These are phyloP conservation scores for Phalanger gymnotis DNA, from an alignment of 2,797 vertebrate species.

Conservation along the genomic window DNA sequence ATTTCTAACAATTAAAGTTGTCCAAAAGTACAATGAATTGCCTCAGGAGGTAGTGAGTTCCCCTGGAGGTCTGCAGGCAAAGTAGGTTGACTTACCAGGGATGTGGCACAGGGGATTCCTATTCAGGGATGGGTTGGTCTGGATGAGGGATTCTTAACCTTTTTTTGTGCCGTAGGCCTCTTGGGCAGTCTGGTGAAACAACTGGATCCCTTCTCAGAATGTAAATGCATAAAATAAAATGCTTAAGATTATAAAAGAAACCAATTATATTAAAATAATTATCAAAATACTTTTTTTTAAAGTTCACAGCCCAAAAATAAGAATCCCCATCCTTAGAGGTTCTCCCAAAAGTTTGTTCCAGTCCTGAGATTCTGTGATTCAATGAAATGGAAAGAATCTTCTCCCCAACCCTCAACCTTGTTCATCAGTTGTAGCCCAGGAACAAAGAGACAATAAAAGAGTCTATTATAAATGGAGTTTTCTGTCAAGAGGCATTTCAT, in stretches of 20 bases:
- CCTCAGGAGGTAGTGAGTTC: not conserved
- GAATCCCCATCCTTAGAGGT: not conserved
- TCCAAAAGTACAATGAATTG: not conserved
- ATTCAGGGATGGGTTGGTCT: not conserved
- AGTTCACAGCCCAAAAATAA: not conserved
- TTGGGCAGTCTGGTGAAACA: not conserved
- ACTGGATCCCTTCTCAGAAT: not conserved
- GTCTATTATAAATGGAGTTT: not conserved
- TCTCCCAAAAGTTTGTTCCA: not conserved
- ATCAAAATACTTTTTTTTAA: not conserved
- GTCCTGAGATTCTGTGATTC: not conserved
- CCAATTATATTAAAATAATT: not conserved
- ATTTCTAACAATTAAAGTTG: not conserved
- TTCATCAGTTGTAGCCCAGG: not conserved
- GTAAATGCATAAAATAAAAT: not conserved
- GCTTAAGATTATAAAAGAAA: not conserved
- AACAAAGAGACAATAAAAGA: not conserved
- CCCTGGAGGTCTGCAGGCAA: not conserved
- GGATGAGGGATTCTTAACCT: not conserved
- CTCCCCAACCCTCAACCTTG: not conserved
- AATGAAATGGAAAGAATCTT: not conserved
- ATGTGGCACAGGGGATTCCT: not conserved
- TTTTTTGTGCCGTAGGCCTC: not conserved
- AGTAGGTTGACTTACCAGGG: not conserved
- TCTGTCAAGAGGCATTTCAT: not conserved